These are phyloP conservation scores for Gymnorhina tibicen DNA, from an alignment of 2,113 vertebrate genomes.

Conservation along the genomic window DNA sequence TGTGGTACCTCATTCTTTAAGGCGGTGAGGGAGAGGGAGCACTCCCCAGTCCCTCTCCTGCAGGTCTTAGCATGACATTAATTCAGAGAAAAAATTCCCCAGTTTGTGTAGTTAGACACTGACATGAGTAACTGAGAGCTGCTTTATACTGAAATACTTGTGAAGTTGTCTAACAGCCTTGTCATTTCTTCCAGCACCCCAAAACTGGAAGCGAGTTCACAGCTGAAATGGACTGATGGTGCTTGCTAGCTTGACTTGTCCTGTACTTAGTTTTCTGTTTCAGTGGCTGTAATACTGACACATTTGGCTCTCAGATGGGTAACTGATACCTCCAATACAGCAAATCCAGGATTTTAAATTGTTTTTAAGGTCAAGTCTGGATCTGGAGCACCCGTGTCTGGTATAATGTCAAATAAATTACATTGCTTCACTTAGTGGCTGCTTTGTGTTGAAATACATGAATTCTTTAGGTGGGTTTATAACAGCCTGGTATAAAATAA, in stretches of 20 bases:
- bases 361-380: constrained; percentile 31
- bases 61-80: not conserved
- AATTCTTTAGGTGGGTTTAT: not conserved
- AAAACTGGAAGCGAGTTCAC: not conserved
- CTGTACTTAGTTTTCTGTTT: not conserved
- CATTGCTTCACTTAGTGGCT: constrained; percentile 30
- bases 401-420: constrained; percentile 46
- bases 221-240: not conserved
- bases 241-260: not conserved
- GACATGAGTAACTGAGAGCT: not conserved
- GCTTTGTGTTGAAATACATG: not conserved
- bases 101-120: not conserved
- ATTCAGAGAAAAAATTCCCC: not conserved
- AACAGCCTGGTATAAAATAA: not conserved
- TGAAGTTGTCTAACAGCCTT: not conserved
- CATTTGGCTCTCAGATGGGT: not conserved
- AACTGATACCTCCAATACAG: not conserved
- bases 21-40: not conserved
- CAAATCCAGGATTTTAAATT: not conserved
- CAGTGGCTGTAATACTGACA: not conserved
- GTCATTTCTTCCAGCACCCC: not conserved
- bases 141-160: not conserved
- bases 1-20: not conserved
- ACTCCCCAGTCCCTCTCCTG: not conserved
- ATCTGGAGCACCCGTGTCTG: constrained; percentile 1